Conservation (phyloP, 2,797 vertebrate genomes). For the Tinamus major region DNA sequence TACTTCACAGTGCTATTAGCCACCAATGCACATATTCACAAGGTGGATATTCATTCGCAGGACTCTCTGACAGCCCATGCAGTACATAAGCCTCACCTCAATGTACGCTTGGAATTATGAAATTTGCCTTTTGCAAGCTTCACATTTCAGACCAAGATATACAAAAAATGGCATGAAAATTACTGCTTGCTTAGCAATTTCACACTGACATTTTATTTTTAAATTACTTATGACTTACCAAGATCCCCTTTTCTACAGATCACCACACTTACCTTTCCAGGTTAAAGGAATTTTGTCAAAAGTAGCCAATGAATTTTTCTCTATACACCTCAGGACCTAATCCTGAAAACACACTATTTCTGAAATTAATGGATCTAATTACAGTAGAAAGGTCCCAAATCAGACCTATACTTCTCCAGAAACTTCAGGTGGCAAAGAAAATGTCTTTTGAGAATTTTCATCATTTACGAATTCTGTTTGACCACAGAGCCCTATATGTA, state of each 20-base stretch:
- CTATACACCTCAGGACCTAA: background rate
- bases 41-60: background rate
- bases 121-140: background rate
- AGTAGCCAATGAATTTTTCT: background rate
- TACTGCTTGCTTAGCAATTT: slow-evolving; percentile 13
- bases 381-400: background rate
- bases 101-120: background rate
- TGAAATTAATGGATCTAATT: slow-evolving; percentile 19
- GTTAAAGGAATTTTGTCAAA: background rate
- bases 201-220: background rate
- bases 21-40: background rate
- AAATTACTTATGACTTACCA: slow-evolving; percentile 7
- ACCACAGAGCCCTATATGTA: background rate
- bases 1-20: background rate
- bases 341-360: slow-evolving; percentile 7
- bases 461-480: background rate
- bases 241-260: background rate
- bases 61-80: background rate
- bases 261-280: background rate
- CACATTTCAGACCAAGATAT: background rate
- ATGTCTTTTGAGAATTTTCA: slow-evolving; percentile 36
- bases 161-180: slow-evolving; percentile 27
- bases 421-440: background rate
- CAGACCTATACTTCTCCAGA: background rate
- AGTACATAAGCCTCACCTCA: background rate